phyloP scores from a whole-genome alignment of 2,113 vertebrate species.

The Vulpes lagopus region DNA sequence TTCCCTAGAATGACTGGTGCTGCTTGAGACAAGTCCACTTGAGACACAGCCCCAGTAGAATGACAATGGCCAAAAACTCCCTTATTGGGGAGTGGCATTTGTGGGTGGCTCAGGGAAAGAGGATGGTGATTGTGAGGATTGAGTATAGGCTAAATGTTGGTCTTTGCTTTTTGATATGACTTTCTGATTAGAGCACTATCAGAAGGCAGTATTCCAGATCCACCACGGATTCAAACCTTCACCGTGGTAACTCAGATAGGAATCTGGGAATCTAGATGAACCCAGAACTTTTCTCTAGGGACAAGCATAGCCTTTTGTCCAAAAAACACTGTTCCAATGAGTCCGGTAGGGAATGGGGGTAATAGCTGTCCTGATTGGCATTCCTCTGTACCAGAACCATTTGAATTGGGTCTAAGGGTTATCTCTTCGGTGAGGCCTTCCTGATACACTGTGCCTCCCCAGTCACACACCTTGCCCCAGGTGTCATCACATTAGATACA shows the following conservation, averaged over 20 bases:
- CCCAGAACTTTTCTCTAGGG: background rate
- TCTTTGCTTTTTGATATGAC: background rate
- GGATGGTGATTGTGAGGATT: too few relatives aligned
- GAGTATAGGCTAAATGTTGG: background rate
- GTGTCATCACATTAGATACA: rapidly evolving
- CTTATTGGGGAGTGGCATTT: background rate
- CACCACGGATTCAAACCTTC: background rate
- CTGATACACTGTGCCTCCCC: too few relatives aligned
- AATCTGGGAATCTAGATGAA: background rate
- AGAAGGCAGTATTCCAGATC: background rate
- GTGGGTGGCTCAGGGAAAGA: background rate
- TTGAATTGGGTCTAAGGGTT: background rate
- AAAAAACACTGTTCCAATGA: background rate
- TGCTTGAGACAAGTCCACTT: background rate
- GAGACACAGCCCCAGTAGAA: background rate
- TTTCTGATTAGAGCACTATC: background rate
- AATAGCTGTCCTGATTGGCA: background rate
- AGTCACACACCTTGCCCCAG: background rate
- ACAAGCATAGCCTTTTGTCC: background rate
- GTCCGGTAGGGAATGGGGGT: background rate
- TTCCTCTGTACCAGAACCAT: background rate
- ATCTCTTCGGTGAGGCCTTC: background rate
- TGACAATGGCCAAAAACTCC: background rate
- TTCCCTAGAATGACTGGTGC: background rate
- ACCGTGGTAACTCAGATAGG: background rate